phyloP scores from a whole-genome alignment of 1,140 invertebrate genomes.

The Carposina sasakii region DNA sequence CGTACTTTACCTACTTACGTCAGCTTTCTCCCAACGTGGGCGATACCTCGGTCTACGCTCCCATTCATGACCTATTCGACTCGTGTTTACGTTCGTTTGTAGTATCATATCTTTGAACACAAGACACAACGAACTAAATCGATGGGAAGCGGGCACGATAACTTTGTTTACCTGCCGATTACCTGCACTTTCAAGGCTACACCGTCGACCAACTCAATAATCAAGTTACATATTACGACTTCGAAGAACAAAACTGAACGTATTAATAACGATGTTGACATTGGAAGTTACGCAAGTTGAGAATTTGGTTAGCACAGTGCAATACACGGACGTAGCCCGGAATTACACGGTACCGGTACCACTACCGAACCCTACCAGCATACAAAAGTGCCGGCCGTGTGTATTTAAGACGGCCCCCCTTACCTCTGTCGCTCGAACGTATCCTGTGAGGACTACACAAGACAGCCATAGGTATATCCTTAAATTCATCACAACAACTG shows the following conservation, averaged over 20 bases:
- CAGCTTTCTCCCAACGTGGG: conserved; percentile 48
- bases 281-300: conserved; percentile 70
- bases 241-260: conserved; percentile 6
- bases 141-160: conserved; percentile 48
- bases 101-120: too few relatives aligned
- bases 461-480: conserved; percentile 72
- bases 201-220: neutral
- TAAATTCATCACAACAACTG: conserved; percentile 70
- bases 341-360: too few relatives aligned
- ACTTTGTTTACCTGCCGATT: conserved; percentile 65
- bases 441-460: conserved; percentile 72
- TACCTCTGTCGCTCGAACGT: conserved; percentile 72
- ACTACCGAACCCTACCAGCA: too few relatives aligned
- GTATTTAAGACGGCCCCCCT: conserved; percentile 65
- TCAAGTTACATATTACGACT: conserved; percentile 7
- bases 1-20: too few relatives aligned
- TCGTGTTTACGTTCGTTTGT: conserved; percentile 52
- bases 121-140: too few relatives aligned
- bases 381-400: conserved; percentile 60
- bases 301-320: too few relatives aligned
- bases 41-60: conserved; percentile 28
- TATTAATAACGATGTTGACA: conserved; percentile 48
- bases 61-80: conserved; percentile 41
- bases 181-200: conserved; percentile 54
- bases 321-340: too few relatives aligned